These are phyloP conservation scores for Perognathus longimembris DNA, from an alignment of 2,113 vertebrate genomes.

Conservation along the genomic window DNA sequence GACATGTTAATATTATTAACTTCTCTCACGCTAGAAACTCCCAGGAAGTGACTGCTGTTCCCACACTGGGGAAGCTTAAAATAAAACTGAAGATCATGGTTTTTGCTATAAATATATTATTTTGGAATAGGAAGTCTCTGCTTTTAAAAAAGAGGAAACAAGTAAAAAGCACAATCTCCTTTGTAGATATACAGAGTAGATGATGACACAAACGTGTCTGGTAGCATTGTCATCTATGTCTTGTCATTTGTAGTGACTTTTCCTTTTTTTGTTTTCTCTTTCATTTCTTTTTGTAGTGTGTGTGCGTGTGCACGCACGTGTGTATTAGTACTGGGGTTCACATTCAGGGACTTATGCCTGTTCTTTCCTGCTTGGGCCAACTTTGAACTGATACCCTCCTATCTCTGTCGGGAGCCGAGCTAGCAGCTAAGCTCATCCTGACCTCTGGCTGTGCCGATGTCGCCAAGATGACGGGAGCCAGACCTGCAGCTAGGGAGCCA, in stretches of 20 bases:
- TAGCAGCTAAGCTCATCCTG: too few species aligned
- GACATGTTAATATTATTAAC: neutral
- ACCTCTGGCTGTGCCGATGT: too few species aligned
- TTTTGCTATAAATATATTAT: slow-evolving; percentile 26
- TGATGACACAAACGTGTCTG: neutral
- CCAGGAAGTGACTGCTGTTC: slow-evolving; percentile 34
- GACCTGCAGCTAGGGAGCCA: too few species aligned
- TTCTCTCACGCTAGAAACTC: slow-evolving; percentile 62
- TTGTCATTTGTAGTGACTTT: neutral
- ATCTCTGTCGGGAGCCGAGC: too few species aligned
- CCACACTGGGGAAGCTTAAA: slow-evolving; percentile 55
- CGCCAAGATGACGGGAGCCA: too few species aligned
- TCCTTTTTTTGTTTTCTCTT: too few species aligned
- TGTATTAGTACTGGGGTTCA: too few species aligned
- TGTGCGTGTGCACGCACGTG: too few species aligned
- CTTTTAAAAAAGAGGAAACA: slow-evolving; percentile 64
- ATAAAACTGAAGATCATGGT: slow-evolving; percentile 55
- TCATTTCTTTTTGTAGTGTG: too few species aligned
- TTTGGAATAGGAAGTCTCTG: slow-evolving; percentile 47
- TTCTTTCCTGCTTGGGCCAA: too few species aligned
- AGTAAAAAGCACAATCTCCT: slow-evolving; percentile 49
- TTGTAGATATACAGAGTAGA: neutral
- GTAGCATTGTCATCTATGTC: neutral
- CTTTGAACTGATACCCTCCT: too few species aligned
- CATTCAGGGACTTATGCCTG: too few species aligned